A percentile compares a stretch with the other conserved stretches of the same genome.
phyloP scores from a whole-genome alignment of 1,140 invertebrate species.

The Aphis craccivora region DNA sequence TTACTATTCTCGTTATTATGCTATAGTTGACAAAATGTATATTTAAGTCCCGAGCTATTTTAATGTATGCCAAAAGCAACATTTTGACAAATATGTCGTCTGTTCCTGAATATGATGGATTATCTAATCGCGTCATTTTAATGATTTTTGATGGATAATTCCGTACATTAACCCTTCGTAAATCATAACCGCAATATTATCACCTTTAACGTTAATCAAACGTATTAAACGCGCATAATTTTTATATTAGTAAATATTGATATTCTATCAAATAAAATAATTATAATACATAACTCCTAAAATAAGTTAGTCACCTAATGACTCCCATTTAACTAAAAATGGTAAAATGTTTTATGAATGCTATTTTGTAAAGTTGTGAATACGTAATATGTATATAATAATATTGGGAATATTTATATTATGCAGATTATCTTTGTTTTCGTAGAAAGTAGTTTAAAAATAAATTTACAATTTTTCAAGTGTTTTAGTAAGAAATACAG shows the following conservation, averaged over 20 bases:
- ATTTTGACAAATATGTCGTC: constrained; percentile 25
- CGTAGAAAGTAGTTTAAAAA: not conserved
- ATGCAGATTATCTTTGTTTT: not conserved
- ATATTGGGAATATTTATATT: not conserved
- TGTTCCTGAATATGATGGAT: not conserved
- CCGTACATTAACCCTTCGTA: not conserved
- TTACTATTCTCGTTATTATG: constrained; percentile 15
- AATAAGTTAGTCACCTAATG: not conserved
- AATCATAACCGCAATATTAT: not conserved
- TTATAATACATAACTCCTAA: not conserved
- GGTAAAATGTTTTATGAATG: not conserved
- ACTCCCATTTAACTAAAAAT: not conserved
- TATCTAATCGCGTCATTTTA: not conserved
- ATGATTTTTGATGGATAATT: constrained; percentile 12
- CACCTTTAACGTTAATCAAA: not conserved
- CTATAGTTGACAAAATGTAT: constrained; percentile 24
- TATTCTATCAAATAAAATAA: not conserved
- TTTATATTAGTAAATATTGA: not conserved
- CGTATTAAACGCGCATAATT: not conserved
- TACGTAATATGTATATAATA: not conserved
- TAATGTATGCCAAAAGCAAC: not conserved
- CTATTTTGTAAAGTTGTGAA: not conserved
- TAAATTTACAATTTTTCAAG: not conserved
- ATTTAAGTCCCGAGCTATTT: not conserved
- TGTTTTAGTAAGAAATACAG: not conserved